Percentiles rank a stretch among this genome's conserved stretches.
Evolutionary conservation across 2,888 invertebrate genomes (phyloP).

Genomic region (Lissonota sp.): DNA sequence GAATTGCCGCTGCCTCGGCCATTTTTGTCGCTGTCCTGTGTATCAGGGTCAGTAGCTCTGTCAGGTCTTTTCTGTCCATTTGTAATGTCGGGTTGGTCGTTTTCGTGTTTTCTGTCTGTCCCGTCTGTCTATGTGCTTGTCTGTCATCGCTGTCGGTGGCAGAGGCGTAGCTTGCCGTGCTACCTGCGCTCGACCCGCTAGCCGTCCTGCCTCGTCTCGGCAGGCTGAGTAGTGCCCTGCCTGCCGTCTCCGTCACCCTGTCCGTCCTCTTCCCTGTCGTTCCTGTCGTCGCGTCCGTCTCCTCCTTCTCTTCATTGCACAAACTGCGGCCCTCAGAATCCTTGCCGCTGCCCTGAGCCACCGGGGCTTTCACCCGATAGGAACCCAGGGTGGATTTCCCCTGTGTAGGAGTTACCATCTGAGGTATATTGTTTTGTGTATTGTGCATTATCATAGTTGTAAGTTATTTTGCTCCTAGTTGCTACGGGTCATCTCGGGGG

Average conservation of each 20-base stretch:
- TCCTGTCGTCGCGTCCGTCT: too few species aligned
- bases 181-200: not conserved
- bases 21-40: too few species aligned
- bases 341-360: not conserved
- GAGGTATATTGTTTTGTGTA: not conserved
- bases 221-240: too few species aligned
- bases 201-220: not conserved
- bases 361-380: not conserved
- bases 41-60: too few species aligned
- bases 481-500: too few species aligned
- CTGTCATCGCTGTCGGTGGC: not conserved
- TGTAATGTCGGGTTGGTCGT: not conserved
- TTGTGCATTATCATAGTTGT: not conserved
- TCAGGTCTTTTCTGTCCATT: too few species aligned
- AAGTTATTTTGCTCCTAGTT: not conserved
- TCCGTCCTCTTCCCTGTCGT: not conserved
- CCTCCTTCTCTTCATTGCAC: too few species aligned
- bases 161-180: not conserved
- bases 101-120: not conserved
- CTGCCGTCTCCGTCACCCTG: not conserved
- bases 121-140: too few species aligned
- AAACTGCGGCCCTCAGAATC: not conserved
- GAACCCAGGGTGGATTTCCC: not conserved
- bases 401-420: constrained; percentile 2
- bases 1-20: not conserved